Percentiles rank a stretch among this genome's conserved stretches.
These are phyloP conservation scores for Eilema caniola DNA, from an alignment of 2,888 invertebrate genomes.

Conservation along the genomic window DNA sequence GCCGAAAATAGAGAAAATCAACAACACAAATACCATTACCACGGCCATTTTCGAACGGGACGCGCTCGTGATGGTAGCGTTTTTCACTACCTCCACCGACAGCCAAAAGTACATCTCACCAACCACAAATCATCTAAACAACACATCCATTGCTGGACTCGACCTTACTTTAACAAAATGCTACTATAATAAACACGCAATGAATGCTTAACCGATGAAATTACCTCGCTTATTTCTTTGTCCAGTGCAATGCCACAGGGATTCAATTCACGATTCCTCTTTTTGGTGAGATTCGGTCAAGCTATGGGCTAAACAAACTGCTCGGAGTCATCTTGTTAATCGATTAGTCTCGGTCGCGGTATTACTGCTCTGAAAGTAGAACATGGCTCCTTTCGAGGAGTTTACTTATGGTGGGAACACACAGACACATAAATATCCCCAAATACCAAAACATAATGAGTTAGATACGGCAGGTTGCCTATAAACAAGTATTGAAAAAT, in stretches of 20 bases:
- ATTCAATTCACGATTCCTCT: constrained; percentile 81
- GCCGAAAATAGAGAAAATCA: constrained; percentile 84
- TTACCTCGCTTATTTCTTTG: constrained; percentile 13
- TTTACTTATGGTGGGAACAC: constrained; percentile 56
- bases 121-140: constrained; percentile 5
- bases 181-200: constrained; percentile 37
- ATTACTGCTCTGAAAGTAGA: constrained; percentile 55
- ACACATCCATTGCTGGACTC: constrained; percentile 52
- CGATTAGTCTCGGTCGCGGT: constrained; percentile 74
- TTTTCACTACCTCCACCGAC: constrained; percentile 69
- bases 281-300: constrained; percentile 78
- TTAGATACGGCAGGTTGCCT: constrained; percentile 28
- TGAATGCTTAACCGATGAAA: constrained; percentile 34
- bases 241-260: constrained; percentile 49
- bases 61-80: constrained; percentile 81
- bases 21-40: constrained; percentile 84
- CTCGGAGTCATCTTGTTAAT: constrained; percentile 71
- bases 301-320: constrained; percentile 80
- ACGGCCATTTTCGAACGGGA: constrained; percentile 82
- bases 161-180: constrained; percentile 4
- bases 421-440: constrained; percentile 26
- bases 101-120: constrained; percentile 21
- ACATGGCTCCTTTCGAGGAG: constrained; percentile 54
- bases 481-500: constrained; percentile 6
- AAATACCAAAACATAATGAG: constrained; percentile 36